Evolutionary conservation across 2,113 vertebrate genomes (phyloP).

Genomic region (Tachuris rubrigastra): DNA sequence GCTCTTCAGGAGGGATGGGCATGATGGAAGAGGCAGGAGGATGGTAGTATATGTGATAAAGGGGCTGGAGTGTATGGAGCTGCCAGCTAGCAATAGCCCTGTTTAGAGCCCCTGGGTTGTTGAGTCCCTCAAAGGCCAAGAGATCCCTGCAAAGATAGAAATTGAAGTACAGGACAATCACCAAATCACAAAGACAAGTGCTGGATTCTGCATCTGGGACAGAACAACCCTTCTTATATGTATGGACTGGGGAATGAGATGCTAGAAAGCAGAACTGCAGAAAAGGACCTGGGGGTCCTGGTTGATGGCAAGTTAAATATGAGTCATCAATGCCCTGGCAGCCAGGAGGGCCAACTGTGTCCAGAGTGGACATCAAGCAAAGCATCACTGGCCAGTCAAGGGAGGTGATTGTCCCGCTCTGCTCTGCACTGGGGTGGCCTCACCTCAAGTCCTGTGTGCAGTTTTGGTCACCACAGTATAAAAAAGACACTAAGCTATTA

Average conservation of each 20-base stretch:
- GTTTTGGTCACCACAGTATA: background rate
- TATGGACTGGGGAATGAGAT: background rate
- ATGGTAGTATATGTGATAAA: background rate
- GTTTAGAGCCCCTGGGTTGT: background rate
- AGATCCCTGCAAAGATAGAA: background rate
- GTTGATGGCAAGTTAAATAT: background rate
- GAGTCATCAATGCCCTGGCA: background rate
- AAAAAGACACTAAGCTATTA: background rate
- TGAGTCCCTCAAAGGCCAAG: no score
- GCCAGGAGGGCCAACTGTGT: background rate
- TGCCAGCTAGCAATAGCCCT: background rate
- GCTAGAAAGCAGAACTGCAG: background rate
- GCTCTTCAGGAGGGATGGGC: background rate
- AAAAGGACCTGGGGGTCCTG: background rate
- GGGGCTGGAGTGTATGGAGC: background rate
- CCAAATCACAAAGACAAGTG: background rate
- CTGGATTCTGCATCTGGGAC: background rate
- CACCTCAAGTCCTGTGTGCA: background rate
- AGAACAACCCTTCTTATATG: background rate
- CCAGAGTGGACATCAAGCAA: background rate
- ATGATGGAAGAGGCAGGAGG: background rate
- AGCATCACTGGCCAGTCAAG: background rate
- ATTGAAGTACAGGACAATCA: background rate
- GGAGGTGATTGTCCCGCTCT: background rate
- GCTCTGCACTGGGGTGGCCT: background rate